These are phyloP conservation scores for Zaprionus nigranus DNA, from an alignment of 1,140 invertebrate species.

Conservation along the genomic window DNA sequence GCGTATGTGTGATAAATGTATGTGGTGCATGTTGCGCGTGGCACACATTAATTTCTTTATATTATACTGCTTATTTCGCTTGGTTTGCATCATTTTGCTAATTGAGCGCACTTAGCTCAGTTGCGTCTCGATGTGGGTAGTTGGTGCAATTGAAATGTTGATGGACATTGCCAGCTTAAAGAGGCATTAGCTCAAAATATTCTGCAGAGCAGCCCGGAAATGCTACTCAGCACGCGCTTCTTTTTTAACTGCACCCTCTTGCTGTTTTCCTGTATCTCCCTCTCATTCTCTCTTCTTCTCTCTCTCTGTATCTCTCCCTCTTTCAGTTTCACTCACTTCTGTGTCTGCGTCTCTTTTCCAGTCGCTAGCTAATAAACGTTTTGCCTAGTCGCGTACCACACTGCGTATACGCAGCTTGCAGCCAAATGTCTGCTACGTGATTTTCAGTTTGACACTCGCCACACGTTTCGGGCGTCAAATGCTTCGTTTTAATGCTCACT, in stretches of 20 bases:
- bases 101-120: constrained; percentile 58
- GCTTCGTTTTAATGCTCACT: constrained; percentile 40
- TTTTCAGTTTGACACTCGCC: constrained; percentile 61
- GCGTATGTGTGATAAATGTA: constrained; percentile 42
- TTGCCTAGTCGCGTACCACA: constrained; percentile 44
- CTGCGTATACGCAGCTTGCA: constrained; percentile 77
- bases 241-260: background rate
- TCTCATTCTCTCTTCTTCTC: background rate
- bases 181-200: constrained; percentile 50
- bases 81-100: constrained; percentile 67
- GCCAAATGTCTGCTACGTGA: constrained; percentile 77
- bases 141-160: constrained; percentile 23
- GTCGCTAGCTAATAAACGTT: constrained; percentile 60
- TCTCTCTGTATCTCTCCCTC: background rate
- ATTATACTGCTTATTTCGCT: constrained; percentile 23
- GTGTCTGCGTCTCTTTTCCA: too few relatives aligned
- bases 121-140: background rate
- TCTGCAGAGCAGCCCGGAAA: background rate
- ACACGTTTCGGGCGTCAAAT: constrained; percentile 63
- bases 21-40: constrained; percentile 10
- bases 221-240: background rate
- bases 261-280: background rate
- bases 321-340: background rate
- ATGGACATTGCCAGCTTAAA: constrained; percentile 50
- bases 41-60: constrained; percentile 35